Base-by-base conservation (phyloP, 2,113 vertebrate species). In the Siphamia tubifer region DNA sequence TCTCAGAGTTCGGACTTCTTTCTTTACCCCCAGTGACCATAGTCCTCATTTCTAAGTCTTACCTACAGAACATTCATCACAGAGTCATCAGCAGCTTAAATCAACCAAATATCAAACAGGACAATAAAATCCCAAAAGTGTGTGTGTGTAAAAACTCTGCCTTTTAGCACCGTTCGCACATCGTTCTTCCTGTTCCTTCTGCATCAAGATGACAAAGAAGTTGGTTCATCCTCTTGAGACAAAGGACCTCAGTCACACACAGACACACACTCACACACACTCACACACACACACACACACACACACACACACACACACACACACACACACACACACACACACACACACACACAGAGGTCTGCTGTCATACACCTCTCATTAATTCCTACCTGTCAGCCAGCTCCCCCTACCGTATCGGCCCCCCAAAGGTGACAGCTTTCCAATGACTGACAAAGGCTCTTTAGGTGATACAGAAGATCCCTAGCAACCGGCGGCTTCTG, bases 401-500 rank as follows among this genome's bases (percentile, higher is more conserved):
- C 84, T 69, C 85, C 87, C 79, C 76, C 67, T 71, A 79, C 63
- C 87, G 74, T 68, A 81, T 81, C 91, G 79, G 81, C 79, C 82
- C 81, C 48, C 51, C 44, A 81, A 91, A 92, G 87, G 86, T 92
- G 91, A 88, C 86, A 87, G 88, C 81, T 87, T 92, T 89, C 87
- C 91, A 76, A 68, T 82, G 90, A 93, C 79, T 88, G 90, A 90
- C 90, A 93, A 90, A 93, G 87, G 81, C 84, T 91, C 88, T 92
- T 85, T 86, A 83, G 89, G 91, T 85, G 77, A 82, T 88, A 92
- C 93, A 92, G 89, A 93, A 91, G 85, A 92, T 91, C 89, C 90
- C 91, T 84, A 82, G 86, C 89, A 83, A 86, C 63, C 66, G 81
- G 56, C 72, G 68, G 61, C 90, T 87, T 81, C 88, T 89, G 82